Evolutionary conservation across 2,888 invertebrate genomes (phyloP).

Genomic region (Tiphia femorata): DNA sequence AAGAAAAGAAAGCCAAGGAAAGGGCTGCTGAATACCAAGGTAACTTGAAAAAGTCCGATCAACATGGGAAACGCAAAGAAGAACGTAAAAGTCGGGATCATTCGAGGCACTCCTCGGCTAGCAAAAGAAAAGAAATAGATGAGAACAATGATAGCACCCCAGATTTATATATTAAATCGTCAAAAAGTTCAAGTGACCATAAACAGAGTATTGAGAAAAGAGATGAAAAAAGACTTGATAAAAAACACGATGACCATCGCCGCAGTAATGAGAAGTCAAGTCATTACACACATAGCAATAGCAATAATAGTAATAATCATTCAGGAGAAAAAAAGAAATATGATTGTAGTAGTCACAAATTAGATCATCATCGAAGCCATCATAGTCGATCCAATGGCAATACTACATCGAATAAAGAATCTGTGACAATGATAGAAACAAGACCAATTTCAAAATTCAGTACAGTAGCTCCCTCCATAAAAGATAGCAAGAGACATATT

Average conservation of each 20-base stretch:
- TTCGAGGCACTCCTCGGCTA: constrained; percentile 42
- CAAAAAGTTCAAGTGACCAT: constrained; percentile 24
- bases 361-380: constrained; percentile 42
- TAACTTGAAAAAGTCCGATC: constrained; percentile 65
- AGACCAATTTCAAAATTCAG: constrained; percentile 27
- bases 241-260: constrained; percentile 56
- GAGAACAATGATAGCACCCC: constrained; percentile 31
- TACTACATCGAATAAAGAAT: constrained; percentile 30
- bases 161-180: constrained; percentile 26
- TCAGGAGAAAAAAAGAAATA: constrained; percentile 52
- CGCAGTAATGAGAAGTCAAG: constrained; percentile 52
- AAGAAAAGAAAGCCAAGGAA: constrained; percentile 66
- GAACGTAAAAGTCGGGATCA: constrained; percentile 53
- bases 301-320: constrained; percentile 32
- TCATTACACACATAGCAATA: constrained; percentile 41
- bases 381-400: constrained; percentile 29
- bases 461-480: constrained; percentile 20
- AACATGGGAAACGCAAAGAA: constrained; percentile 61
- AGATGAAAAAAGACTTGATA: constrained; percentile 39
- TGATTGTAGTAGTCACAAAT: constrained; percentile 35
- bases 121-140: constrained; percentile 43
- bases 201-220: constrained; percentile 39
- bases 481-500: constrained; percentile 33
- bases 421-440: constrained; percentile 15
- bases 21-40: constrained; percentile 67